A percentile compares a stretch with the other conserved stretches of the same genome.
Conservation (phyloP, 2,888 invertebrate species). For the Eupithecia abbreviata region DNA sequence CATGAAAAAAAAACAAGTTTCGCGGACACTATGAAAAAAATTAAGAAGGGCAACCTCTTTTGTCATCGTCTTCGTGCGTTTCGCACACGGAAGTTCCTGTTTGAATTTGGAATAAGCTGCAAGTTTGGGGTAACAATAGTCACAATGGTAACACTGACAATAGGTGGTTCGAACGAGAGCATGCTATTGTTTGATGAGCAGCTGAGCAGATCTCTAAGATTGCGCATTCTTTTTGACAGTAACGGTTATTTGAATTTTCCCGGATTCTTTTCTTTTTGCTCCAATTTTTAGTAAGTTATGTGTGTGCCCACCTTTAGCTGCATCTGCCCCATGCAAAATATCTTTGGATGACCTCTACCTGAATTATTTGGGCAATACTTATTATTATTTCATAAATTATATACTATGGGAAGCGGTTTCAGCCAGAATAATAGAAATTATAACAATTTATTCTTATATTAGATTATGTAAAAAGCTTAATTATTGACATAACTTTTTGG, state of each 20-base stretch:
- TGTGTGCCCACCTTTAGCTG: conserved; percentile 43
- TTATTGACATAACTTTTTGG: background rate
- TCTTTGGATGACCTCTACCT: conserved; percentile 29
- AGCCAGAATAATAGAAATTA: background rate
- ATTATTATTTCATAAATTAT: background rate
- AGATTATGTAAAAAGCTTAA: background rate
- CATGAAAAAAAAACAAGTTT: conserved; percentile 78
- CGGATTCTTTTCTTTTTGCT: conserved; percentile 53
- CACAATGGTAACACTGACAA: conserved; percentile 68
- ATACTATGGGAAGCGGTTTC: background rate
- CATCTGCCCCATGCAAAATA: conserved; percentile 43
- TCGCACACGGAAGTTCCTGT: conserved; percentile 80
- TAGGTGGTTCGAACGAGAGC: conserved; percentile 70
- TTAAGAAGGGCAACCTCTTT: conserved; percentile 62
- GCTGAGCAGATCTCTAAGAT: conserved; percentile 76
- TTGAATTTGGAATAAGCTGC: conserved; percentile 64
- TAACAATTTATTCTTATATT: too few species aligned
- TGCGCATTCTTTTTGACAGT: conserved; percentile 61
- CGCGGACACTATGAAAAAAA: conserved; percentile 60
- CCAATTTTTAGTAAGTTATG: conserved; percentile 55
- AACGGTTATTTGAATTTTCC: conserved; percentile 64
- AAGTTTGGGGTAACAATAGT: conserved; percentile 70
- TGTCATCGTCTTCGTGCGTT: conserved; percentile 60
- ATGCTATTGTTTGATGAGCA: conserved; percentile 64
- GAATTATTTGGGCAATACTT: background rate